These are phyloP conservation scores for Parauchenoglanis ngamensis DNA, from an alignment of 2,797 vertebrate species.

Conservation along the genomic window DNA sequence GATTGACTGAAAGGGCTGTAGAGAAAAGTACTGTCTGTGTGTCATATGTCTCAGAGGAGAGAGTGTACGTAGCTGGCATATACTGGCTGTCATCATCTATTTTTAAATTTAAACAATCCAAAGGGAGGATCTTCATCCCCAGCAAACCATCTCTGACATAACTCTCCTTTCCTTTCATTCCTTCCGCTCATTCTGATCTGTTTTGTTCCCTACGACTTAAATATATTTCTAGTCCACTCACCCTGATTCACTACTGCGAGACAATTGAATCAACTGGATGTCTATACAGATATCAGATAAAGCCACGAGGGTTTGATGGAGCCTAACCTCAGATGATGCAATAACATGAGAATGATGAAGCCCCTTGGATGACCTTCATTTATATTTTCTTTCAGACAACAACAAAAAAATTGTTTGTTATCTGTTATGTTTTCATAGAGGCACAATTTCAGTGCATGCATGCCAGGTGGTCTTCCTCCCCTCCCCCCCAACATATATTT, in stretches of 20 bases:
- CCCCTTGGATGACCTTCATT: not conserved
- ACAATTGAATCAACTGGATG: slow-evolving; percentile 20
- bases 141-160: not conserved
- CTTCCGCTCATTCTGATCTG: not conserved
- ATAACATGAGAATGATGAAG: slow-evolving; percentile 10
- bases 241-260: not conserved
- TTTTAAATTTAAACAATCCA: slow-evolving; percentile 56
- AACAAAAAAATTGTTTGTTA: not conserved
- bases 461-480: too few relatives aligned
- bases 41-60: slow-evolving; percentile 18
- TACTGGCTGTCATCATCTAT: slow-evolving; percentile 49
- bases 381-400: not conserved
- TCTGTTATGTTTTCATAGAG: not conserved
- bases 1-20: not conserved
- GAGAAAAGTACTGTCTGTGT: not conserved
- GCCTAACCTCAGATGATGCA: not conserved
- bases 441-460: not conserved
- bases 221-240: not conserved
- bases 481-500: too few relatives aligned
- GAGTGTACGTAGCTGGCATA: slow-evolving; percentile 46
- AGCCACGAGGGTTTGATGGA: not conserved
- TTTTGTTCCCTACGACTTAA: not conserved
- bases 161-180: not conserved
- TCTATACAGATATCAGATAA: slow-evolving; percentile 23
- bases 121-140: slow-evolving; percentile 50